Percentiles rank a stretch among this genome's conserved stretches.
These are phyloP conservation scores for Okapia johnstoni DNA, from an alignment of 2,113 vertebrate genomes.

Conservation along the genomic window DNA sequence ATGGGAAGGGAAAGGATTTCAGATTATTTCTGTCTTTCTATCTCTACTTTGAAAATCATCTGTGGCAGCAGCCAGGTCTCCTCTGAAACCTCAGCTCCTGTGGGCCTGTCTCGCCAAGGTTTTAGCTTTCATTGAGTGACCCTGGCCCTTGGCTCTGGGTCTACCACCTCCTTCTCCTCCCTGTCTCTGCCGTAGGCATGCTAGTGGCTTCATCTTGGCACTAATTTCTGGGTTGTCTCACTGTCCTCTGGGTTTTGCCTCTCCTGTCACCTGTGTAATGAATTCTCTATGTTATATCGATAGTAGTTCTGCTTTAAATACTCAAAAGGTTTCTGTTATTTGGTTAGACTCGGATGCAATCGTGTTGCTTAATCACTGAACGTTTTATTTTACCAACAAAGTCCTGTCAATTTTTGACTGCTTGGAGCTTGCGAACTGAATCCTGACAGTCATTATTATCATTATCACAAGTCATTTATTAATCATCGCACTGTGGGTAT, in stretches of 20 bases:
- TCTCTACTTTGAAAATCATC: not conserved
- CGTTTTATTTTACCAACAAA: constrained; percentile 15
- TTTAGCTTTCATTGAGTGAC: not conserved
- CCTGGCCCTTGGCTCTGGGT: not conserved
- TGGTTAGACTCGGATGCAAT: constrained; percentile 6
- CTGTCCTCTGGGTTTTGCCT: not conserved
- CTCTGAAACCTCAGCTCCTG: not conserved
- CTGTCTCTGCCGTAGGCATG: not conserved
- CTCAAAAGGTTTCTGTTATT: not conserved
- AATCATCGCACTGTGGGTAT: not conserved
- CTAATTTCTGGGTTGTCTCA: not conserved
- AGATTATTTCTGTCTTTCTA: not conserved
- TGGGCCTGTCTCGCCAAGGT: not conserved
- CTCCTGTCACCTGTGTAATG: not conserved
- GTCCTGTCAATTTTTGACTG: constrained; percentile 20
- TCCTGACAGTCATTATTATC: not conserved
- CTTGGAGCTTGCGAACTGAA: not conserved
- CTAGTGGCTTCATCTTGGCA: not conserved
- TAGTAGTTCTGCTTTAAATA: not conserved
- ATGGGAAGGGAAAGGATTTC: not conserved
- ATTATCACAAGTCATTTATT: constrained; percentile 38
- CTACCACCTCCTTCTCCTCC: rapidly evolving
- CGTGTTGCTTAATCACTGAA: constrained; percentile 10
- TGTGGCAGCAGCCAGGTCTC: not conserved
- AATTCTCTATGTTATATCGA: not conserved